These are phyloP conservation scores for Pseudanteris insignis DNA, from an alignment of 2,888 invertebrate genomes.

Conservation along the genomic window DNA sequence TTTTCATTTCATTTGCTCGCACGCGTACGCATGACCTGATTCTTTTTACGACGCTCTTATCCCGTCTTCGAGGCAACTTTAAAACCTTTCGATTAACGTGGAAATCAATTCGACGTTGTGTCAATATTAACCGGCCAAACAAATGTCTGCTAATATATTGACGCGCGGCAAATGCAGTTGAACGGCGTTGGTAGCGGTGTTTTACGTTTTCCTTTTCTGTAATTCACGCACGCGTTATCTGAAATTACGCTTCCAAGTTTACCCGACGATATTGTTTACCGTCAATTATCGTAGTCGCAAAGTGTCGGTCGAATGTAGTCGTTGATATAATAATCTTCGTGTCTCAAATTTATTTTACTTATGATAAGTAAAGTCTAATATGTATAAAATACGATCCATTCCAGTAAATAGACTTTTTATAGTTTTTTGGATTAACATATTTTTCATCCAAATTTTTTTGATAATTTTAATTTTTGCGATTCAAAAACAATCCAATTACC, in stretches of 20 bases:
- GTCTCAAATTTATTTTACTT: too few species aligned
- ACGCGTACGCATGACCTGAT: constrained; percentile 5
- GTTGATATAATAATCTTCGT: too few species aligned
- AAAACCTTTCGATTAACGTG: constrained; percentile 15
- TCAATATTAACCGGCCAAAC: constrained; percentile 30
- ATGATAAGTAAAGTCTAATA: too few species aligned
- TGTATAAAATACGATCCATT: not conserved
- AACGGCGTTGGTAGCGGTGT: constrained; percentile 5
- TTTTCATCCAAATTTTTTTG: too few species aligned
- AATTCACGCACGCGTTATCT: constrained; percentile 14
- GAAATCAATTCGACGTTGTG: constrained; percentile 17
- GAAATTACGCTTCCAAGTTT: constrained; percentile 10
- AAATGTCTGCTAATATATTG: constrained; percentile 28
- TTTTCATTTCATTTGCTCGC: not conserved
- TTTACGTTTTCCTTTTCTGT: too few species aligned
- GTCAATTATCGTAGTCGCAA: constrained; percentile 1
- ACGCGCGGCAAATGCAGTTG: constrained; percentile 15
- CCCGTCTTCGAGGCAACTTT: not conserved
- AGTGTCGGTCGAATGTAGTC: not conserved
- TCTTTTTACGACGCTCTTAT: constrained; percentile 5
- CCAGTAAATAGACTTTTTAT: too few species aligned
- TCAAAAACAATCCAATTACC: too few species aligned
- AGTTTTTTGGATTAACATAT: too few species aligned
- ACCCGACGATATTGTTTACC: constrained; percentile 1
- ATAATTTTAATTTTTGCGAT: too few species aligned